Evolutionary conservation across 2,888 invertebrate species (phyloP).

Genomic region (Campaea margaritaria): DNA sequence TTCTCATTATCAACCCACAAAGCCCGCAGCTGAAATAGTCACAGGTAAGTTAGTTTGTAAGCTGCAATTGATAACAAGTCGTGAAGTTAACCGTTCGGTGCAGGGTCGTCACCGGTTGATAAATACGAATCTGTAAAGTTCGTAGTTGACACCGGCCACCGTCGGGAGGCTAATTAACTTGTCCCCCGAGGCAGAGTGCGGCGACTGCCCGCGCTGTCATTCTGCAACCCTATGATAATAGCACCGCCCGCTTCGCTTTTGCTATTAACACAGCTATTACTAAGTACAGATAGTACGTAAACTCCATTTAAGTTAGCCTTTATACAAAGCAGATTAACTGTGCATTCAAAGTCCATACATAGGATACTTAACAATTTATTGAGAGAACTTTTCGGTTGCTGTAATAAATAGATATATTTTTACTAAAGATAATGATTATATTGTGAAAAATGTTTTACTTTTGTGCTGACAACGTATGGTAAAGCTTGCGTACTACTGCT

Average conservation of each 20-base stretch:
- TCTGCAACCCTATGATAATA: slow-evolving; percentile 40
- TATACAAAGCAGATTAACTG: background rate
- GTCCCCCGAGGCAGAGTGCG: slow-evolving; percentile 42
- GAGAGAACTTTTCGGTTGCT: no score
- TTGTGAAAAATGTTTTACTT: no score
- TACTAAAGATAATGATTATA: no score
- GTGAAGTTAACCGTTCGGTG: slow-evolving; percentile 1
- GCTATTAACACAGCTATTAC: background rate
- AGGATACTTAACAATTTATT: no score
- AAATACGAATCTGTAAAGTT: slow-evolving; percentile 31
- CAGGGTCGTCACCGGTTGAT: slow-evolving; percentile 1
- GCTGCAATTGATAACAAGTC: slow-evolving; percentile 1
- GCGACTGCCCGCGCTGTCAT: slow-evolving; percentile 51
- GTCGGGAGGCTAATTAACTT: slow-evolving; percentile 53
- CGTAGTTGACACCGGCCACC: slow-evolving; percentile 26
- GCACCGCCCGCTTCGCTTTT: slow-evolving; percentile 8
- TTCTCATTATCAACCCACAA: no score
- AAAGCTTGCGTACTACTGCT: no score
- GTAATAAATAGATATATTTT: no score
- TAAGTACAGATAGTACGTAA: background rate
- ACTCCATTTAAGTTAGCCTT: background rate
- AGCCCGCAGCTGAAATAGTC: no score
- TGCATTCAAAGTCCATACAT: background rate
- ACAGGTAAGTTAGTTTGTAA: no score
- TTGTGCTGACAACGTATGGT: no score